Evolutionary conservation across 2,888 invertebrate species (phyloP).

Genomic region (Arge pagana): DNA sequence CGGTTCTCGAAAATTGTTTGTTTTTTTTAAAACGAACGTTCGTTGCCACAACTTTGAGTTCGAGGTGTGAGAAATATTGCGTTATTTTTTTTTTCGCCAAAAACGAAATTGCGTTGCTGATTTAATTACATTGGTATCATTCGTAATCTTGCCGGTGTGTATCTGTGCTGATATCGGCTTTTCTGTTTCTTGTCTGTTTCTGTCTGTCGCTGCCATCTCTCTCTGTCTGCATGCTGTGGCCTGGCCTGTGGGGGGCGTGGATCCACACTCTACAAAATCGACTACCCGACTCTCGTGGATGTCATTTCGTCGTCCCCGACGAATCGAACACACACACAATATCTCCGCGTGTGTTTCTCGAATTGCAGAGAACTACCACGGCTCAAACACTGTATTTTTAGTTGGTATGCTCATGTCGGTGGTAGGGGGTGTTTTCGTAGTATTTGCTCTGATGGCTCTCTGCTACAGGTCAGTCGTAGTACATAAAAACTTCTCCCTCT

Average conservation of each 20-base stretch:
- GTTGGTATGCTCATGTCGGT: slow-evolving; percentile 98
- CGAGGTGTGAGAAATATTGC: too few species aligned
- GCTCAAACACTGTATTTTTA: slow-evolving; percentile 96
- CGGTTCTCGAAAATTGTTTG: too few species aligned
- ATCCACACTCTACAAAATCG: slow-evolving; percentile 28
- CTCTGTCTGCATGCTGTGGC: slow-evolving; percentile 63
- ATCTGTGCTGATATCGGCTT: slow-evolving; percentile 57
- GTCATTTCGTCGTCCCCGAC: slow-evolving; percentile 14
- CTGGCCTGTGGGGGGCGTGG: slow-evolving; percentile 53
- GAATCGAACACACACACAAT: not conserved
- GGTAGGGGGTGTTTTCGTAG: slow-evolving; percentile 98
- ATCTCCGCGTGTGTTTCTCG: too few species aligned
- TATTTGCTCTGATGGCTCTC: slow-evolving; percentile 98
- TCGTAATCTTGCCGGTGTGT: slow-evolving; percentile 37
- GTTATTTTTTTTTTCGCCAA: not conserved
- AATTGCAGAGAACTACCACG: slow-evolving; percentile 90
- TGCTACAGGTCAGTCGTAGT: slow-evolving; percentile 99
- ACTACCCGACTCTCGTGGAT: slow-evolving; percentile 11
- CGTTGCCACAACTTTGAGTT: too few species aligned
- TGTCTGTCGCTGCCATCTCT: slow-evolving; percentile 64
- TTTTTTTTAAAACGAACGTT: too few species aligned
- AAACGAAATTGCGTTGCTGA: slow-evolving; percentile 1
- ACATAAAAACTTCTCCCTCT: slow-evolving; percentile 98
- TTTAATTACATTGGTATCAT: not conserved
- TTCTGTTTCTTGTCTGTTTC: slow-evolving; percentile 63